Evolutionary conservation across 2,888 invertebrate species (phyloP).

Genomic region (Patella caerulea): DNA sequence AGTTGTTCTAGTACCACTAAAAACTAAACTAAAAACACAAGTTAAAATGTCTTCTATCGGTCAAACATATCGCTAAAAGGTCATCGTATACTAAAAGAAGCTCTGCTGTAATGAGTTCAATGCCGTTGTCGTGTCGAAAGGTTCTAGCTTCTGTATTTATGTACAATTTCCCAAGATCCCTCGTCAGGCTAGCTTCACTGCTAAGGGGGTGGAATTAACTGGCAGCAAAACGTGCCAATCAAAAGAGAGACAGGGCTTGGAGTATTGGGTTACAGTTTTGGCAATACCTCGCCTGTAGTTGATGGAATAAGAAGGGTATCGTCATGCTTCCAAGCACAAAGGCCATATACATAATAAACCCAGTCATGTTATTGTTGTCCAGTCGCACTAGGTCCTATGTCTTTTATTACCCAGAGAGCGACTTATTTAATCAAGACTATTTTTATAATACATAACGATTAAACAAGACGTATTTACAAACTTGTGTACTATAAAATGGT

Average conservation of each 20-base stretch:
- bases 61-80: background rate
- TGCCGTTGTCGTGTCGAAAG: constrained; percentile 5
- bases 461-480: too few species aligned
- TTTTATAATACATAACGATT: too few species aligned
- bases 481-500: too few species aligned
- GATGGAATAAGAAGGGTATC: constrained; percentile 5
- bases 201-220: background rate
- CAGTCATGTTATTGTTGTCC: too few species aligned
- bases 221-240: background rate
- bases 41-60: background rate
- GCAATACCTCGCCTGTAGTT: background rate
- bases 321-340: background rate
- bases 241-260: constrained; percentile 1
- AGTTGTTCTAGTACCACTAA: too few species aligned
- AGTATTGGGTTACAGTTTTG: constrained; percentile 4
- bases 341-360: constrained; percentile 1
- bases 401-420: too few species aligned
- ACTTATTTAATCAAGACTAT: too few species aligned
- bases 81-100: background rate
- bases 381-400: too few species aligned
- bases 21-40: too few species aligned
- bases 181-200: background rate
- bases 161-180: background rate
- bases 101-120: background rate
- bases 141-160: background rate